A percentile compares a stretch with the other conserved stretches of the same genome.
These are phyloP conservation scores for Orthosia gothica DNA, from an alignment of 2,888 invertebrate genomes.

Conservation along the genomic window DNA sequence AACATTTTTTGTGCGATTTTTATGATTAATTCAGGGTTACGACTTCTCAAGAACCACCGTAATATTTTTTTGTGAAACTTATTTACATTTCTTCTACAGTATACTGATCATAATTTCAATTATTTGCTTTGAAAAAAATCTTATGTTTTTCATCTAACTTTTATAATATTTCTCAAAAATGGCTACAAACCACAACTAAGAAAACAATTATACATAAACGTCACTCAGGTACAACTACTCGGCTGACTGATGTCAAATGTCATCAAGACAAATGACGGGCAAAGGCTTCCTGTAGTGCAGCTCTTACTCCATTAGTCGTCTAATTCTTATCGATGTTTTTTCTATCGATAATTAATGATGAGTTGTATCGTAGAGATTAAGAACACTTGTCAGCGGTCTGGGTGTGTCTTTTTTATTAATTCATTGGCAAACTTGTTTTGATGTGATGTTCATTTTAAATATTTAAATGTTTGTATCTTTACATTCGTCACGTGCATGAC, in stretches of 20 bases:
- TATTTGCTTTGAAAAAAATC: background rate
- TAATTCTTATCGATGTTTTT: slow-evolving; percentile 68
- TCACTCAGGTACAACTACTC: slow-evolving; percentile 77
- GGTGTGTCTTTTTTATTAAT: slow-evolving; percentile 63
- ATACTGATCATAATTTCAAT: background rate
- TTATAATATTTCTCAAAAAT: background rate
- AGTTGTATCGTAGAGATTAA: slow-evolving; percentile 73
- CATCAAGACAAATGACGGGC: slow-evolving; percentile 88
- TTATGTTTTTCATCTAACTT: background rate
- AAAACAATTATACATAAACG: slow-evolving; percentile 45
- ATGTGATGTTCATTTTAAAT: slow-evolving; percentile 27
- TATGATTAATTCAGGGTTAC: slow-evolving; percentile 43
- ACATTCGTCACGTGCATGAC: slow-evolving; percentile 16
- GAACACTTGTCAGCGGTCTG: slow-evolving; percentile 70
- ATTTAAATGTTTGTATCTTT: slow-evolving; percentile 36
- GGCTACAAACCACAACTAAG: background rate
- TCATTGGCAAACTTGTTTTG: slow-evolving; percentile 47
- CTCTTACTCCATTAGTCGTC: slow-evolving; percentile 81
- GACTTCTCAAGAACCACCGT: slow-evolving; percentile 23
- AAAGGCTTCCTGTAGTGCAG: slow-evolving; percentile 87
- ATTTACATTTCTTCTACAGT: background rate
- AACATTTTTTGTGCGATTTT: slow-evolving; percentile 43
- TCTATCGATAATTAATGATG: slow-evolving; percentile 84
- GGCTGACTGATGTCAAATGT: slow-evolving; percentile 90
- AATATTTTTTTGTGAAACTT: slow-evolving; percentile 21